These are phyloP conservation scores for Telmatochromis brichardi DNA, from an alignment of 2,113 vertebrate species.

Conservation along the genomic window DNA sequence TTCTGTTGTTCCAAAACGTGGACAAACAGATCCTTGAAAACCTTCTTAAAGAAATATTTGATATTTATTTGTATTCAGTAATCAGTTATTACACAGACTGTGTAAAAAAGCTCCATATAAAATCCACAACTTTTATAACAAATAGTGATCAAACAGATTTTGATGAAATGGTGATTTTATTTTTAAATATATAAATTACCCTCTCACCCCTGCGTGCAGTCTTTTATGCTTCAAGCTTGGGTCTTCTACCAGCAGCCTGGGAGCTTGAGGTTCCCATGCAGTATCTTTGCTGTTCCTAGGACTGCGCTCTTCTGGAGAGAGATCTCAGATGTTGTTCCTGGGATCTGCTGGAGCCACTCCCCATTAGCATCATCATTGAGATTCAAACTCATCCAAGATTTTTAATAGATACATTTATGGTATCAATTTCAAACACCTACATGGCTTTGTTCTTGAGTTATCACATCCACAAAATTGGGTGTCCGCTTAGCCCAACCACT, in stretches of 20 bases:
- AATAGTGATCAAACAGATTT: neutral
- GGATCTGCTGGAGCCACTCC: neutral
- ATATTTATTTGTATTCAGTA: neutral
- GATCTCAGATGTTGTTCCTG: neutral
- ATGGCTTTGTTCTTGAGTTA: neutral
- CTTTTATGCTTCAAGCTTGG: neutral
- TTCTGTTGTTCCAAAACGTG: constrained; percentile 72
- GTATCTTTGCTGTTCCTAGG: neutral
- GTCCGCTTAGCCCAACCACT: neutral
- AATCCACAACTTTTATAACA: neutral
- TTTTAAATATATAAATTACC: neutral
- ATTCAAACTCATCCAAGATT: neutral
- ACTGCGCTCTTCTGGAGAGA: neutral
- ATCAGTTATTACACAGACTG: neutral
- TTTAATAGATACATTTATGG: neutral
- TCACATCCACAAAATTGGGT: neutral
- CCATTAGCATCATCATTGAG: neutral
- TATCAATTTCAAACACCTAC: neutral
- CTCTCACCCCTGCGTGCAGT: neutral
- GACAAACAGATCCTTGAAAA: constrained; percentile 78
- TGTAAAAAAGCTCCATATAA: neutral
- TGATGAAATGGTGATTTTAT: neutral
- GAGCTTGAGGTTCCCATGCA: neutral
- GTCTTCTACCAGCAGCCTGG: neutral
- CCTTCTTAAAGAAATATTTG: constrained; percentile 69